A percentile compares a stretch with the other conserved stretches of the same genome.
Evolutionary conservation across 2,797 vertebrate species (phyloP).

Genomic region (Triplophysa yarkandensis): DNA sequence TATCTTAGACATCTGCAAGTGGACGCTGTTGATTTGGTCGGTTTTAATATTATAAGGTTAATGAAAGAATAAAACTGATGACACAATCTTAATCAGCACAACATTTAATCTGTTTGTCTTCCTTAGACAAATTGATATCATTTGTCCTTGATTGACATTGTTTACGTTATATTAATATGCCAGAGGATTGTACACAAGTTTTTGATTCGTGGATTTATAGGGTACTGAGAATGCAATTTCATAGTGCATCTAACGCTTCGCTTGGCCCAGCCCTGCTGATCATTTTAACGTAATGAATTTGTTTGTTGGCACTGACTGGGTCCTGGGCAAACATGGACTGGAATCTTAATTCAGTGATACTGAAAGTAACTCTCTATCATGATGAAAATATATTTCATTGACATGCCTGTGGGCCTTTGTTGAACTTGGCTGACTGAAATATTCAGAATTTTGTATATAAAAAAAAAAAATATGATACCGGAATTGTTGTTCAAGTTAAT

Average conservation of each 20-base stretch:
- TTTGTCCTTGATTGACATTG: neutral
- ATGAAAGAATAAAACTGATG: neutral
- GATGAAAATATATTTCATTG: neutral
- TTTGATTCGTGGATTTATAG: slow-evolving; percentile 36
- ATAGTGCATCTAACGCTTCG: slow-evolving; percentile 30
- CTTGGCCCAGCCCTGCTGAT: slow-evolving; percentile 36
- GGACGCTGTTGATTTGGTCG: too few relatives aligned
- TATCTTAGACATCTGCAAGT: too few relatives aligned
- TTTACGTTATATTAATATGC: slow-evolving; percentile 19
- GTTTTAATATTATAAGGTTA: too few relatives aligned
- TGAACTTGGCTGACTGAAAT: neutral
- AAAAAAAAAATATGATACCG: too few relatives aligned
- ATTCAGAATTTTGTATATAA: neutral
- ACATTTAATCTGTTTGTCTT: neutral
- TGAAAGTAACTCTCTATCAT: neutral
- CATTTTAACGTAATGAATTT: slow-evolving; percentile 51
- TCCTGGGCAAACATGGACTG: slow-evolving; percentile 8
- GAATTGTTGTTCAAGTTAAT: too few relatives aligned
- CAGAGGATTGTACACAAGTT: neutral
- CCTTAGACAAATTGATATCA: neutral
- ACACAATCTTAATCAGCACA: slow-evolving; percentile 1
- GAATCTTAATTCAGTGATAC: slow-evolving; percentile 39
- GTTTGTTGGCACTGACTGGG: slow-evolving; percentile 40
- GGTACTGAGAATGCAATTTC: slow-evolving; percentile 49
- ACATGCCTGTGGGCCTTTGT: neutral